These are phyloP conservation scores for Porphyrio hochstetteri DNA, from an alignment of 2,113 vertebrate species.

Conservation along the genomic window DNA sequence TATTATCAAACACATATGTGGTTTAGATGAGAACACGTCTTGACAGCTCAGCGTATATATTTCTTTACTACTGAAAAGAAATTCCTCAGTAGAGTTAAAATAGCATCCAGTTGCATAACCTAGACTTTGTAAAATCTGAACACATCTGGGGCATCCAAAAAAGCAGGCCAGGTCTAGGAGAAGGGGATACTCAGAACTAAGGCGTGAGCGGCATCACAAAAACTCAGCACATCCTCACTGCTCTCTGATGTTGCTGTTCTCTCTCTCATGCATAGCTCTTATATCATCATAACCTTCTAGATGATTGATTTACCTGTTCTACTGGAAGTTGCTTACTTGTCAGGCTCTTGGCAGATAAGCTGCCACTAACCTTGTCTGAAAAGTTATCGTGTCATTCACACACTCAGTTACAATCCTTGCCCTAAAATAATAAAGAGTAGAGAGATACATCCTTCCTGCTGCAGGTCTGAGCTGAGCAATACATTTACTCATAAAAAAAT, in stretches of 20 bases:
- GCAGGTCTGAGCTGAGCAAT: neutral
- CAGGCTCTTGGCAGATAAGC: constrained; percentile 21
- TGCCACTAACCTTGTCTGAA: constrained; percentile 25
- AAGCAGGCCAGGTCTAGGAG: neutral
- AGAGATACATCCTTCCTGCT: neutral
- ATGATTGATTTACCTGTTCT: constrained; percentile 28
- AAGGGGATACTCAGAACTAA: neutral
- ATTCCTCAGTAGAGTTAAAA: neutral
- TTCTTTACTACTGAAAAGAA: neutral
- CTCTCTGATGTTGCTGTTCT: neutral
- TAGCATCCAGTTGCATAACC: neutral
- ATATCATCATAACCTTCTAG: constrained; percentile 7
- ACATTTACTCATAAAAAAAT: neutral
- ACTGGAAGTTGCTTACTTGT: constrained; percentile 23
- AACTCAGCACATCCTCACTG: neutral
- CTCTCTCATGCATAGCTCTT: neutral
- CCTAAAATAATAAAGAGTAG: neutral
- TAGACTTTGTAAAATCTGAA: neutral
- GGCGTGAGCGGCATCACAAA: neutral
- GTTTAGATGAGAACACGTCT: neutral
- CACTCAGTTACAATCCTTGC: neutral
- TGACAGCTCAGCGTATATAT: neutral
- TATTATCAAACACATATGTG: neutral
- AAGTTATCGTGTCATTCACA: neutral
- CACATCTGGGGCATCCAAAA: neutral